Conservation (phyloP, 1,140 invertebrate genomes). For the Reticulitermes speratus region DNA sequence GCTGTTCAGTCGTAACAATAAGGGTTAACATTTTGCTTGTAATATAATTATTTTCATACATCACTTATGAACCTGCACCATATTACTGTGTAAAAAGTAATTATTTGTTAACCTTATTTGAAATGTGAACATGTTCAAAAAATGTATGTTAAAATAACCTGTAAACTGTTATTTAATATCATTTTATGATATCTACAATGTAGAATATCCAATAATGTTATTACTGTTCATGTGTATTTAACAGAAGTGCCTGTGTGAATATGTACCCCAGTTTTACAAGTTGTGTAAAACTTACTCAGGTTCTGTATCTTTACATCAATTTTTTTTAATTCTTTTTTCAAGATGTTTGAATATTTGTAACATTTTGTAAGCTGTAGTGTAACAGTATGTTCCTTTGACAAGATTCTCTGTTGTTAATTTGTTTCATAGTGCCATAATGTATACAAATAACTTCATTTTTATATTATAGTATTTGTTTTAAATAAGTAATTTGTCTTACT, state of each 20-base stretch:
- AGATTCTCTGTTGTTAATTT: not conserved
- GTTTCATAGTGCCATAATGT: constrained; percentile 3
- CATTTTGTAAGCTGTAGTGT: not conserved
- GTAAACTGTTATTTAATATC: constrained; percentile 14
- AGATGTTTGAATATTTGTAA: not conserved
- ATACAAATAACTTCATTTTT: not conserved
- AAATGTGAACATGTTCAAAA: not conserved
- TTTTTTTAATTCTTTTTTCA: not conserved
- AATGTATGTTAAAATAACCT: not conserved
- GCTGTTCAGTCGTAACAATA: too few species aligned
- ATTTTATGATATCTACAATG: not conserved
- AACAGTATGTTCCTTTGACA: not conserved
- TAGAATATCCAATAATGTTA: not conserved
- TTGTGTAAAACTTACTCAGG: not conserved
- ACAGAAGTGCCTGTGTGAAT: constrained; percentile 2
- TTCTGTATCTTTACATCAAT: not conserved
- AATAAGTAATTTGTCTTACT: not conserved
- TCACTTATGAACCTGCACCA: not conserved
- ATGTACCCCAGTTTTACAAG: constrained; percentile 2
- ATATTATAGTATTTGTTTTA: not conserved
- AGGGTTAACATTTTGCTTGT: not conserved
- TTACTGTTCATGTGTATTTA: constrained; percentile 9
- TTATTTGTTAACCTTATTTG: not conserved
- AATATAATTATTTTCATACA: not conserved
- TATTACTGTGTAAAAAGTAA: not conserved